Evolutionary conservation across 2,888 invertebrate genomes (phyloP), one percentile per base, ranked within the genome.

Genomic region (Hylaea fasciaria): DNA sequence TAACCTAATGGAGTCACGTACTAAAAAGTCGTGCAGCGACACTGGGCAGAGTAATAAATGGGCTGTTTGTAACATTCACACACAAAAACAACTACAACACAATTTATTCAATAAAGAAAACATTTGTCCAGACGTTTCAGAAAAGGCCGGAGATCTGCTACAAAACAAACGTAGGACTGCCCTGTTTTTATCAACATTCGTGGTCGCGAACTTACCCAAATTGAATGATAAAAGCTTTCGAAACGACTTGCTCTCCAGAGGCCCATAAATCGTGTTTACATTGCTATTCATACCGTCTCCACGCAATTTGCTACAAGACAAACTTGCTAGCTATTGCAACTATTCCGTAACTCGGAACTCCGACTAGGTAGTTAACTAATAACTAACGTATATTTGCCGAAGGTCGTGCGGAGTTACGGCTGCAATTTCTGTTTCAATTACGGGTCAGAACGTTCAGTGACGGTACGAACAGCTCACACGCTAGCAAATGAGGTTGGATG

Each of bases 271-370:
- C 55, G 53, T 64, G 51, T 53, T 60, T 57, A 60, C 47, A 63
- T 67, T 69, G 59, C 51, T 67, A 69, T 69, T 69, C 67, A 69
- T 57, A 58, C 39, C 62, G 61, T 52, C 58, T 66, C 55, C 54
- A 54, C 59, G 62, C 67, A 66, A 67, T 69, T 66, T 66, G 67
- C 40, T 62, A 51, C 54, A 60, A 64, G 61, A 66, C 62, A 66
- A 69, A 66, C 66, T 69, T 65, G 52, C 45, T 2, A 51, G 44
- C 52, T 56, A 56, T 47, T 53, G 60, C 49, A 55, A 62, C 47
- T 51, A 51, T 39, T 65, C 41, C 49, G 44, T 28, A 50, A 45
- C 54, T 48, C 41, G 48, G 48, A 55, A 47, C 60, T 53, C 50
- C 39, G 44, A 56, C 61, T 52, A 41, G 22, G 22, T 22, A 22